These are phyloP conservation scores for Rhabdomys dilectus DNA, from an alignment of 2,113 vertebrate genomes.

Conservation along the genomic window DNA sequence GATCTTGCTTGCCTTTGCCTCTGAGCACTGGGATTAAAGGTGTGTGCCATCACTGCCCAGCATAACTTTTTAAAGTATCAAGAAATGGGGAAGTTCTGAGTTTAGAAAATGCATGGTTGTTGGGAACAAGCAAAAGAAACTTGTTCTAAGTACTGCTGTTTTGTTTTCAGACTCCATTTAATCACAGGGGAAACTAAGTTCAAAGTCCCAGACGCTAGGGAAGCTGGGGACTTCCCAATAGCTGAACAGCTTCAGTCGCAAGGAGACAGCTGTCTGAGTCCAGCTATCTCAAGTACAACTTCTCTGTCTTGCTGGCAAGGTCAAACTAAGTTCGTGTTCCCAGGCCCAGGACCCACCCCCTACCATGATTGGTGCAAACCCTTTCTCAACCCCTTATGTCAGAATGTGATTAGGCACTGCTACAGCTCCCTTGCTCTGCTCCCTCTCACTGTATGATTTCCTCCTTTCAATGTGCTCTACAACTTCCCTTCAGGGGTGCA, in stretches of 20 bases:
- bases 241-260: background rate
- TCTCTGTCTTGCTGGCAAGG: background rate
- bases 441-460: background rate
- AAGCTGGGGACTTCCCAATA: background rate
- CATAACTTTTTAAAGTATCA: background rate
- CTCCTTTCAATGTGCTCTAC: background rate
- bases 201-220: background rate
- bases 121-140: no score
- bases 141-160: no score
- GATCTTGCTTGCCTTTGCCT: background rate
- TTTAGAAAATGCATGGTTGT: background rate
- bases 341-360: background rate
- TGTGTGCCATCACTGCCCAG: background rate
- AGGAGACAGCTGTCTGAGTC: background rate
- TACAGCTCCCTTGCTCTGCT: background rate
- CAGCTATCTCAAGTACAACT: background rate
- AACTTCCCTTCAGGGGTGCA: background rate
- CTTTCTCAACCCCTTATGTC: background rate
- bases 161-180: background rate
- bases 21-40: background rate
- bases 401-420: background rate
- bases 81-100: background rate
- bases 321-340: background rate
- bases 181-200: background rate
- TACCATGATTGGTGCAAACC: background rate